A percentile compares a stretch with the other conserved stretches of the same genome.
phyloP scores from a whole-genome alignment of 2,113 vertebrate species.

The Ranitomeya imitator region DNA sequence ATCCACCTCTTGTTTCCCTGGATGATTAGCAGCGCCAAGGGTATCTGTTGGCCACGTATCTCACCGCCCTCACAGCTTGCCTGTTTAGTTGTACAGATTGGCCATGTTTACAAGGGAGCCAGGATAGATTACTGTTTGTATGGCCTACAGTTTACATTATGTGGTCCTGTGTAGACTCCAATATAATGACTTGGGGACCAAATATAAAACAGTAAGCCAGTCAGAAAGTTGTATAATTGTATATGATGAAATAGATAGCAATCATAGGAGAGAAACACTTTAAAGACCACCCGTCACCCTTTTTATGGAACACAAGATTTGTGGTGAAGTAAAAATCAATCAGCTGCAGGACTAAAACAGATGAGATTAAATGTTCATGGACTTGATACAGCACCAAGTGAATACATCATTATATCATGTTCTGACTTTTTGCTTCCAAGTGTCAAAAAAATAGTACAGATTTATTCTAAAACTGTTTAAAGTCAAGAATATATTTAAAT shows the following conservation, averaged over 20 bases:
- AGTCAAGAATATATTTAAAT: neutral
- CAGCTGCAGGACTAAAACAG: neutral
- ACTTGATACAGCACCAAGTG: neutral
- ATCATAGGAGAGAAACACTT: neutral
- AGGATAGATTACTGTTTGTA: neutral
- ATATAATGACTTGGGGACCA: no score
- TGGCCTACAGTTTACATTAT: no score
- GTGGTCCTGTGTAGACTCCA: no score
- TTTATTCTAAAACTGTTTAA: neutral
- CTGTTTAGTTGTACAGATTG: neutral
- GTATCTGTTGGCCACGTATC: no score
- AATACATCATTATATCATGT: neutral
- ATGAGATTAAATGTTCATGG: neutral
- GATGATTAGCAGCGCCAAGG: no score
- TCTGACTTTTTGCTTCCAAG: neutral
- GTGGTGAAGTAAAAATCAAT: neutral
- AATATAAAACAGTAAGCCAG: no score
- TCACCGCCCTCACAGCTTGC: neutral
- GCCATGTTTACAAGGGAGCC: neutral
- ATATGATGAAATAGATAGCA: neutral
- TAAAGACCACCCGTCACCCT: neutral
- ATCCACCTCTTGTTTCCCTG: no score
- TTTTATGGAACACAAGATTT: neutral
- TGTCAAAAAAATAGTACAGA: neutral
- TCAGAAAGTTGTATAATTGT: no score